A percentile compares a stretch with the other conserved stretches of the same genome.
Conservation (phyloP, 2,113 vertebrate species). For the Scomber colias region DNA sequence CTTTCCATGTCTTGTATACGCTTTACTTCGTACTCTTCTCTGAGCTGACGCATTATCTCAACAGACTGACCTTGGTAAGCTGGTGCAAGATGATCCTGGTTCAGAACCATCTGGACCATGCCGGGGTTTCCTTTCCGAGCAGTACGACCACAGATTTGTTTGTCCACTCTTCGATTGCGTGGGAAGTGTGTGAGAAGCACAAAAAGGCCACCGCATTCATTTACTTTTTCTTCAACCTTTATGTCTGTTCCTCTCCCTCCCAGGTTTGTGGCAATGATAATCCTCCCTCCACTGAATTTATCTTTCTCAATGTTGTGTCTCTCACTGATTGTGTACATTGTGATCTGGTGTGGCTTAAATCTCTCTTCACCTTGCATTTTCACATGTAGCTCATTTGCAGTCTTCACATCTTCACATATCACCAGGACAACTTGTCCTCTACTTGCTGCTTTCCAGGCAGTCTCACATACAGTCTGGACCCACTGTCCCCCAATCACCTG, state of each 20-base stretch:
- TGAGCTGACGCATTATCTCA: not conserved
- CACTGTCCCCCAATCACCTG: not conserved
- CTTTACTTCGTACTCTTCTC: not conserved
- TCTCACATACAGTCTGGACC: not conserved
- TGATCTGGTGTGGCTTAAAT: not conserved
- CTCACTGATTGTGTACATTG: not conserved
- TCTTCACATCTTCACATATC: not conserved
- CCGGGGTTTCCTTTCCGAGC: not conserved
- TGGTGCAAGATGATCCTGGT: not conserved
- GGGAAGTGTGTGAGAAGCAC: too few relatives aligned
- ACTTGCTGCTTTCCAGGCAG: not conserved
- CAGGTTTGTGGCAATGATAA: too few relatives aligned
- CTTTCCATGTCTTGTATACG: not conserved
- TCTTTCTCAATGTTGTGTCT: not conserved
- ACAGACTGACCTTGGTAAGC: not conserved
- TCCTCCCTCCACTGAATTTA: not conserved
- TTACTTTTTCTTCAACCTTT: too few relatives aligned
- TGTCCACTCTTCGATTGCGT: not conserved
- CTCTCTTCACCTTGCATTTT: not conserved
- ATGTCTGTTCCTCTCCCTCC: too few relatives aligned
- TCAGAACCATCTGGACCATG: not conserved
- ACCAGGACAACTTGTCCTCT: not conserved
- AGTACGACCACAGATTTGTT: not conserved
- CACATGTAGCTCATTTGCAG: not conserved
- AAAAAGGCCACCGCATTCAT: not conserved